These are phyloP conservation scores for Lochmaea capreae DNA, from an alignment of 2,888 invertebrate species.

Conservation along the genomic window DNA sequence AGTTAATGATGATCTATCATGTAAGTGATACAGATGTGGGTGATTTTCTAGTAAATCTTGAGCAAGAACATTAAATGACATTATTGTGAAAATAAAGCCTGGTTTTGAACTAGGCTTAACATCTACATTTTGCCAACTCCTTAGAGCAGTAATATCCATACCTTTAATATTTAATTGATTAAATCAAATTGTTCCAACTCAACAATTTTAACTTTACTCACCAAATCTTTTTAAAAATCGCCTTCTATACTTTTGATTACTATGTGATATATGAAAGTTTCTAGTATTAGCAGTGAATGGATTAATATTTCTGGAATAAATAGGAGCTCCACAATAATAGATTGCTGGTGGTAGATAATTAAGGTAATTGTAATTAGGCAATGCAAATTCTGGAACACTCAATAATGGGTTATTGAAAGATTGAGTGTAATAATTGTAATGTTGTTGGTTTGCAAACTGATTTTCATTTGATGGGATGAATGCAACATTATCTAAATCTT, in stretches of 20 bases:
- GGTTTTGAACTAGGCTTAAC: slow-evolving; percentile 41
- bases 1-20: slow-evolving; percentile 70
- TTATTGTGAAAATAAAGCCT: slow-evolving; percentile 72
- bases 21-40: slow-evolving; percentile 76
- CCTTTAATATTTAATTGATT: slow-evolving; percentile 22
- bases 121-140: slow-evolving; percentile 39
- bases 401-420: background rate
- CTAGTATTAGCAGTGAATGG: background rate
- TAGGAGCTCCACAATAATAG: slow-evolving; percentile 7
- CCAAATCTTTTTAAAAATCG: background rate
- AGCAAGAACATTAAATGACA: slow-evolving; percentile 91
- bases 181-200: background rate
- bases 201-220: background rate
- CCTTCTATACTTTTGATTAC: background rate
- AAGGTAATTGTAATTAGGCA: background rate
- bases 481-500: background rate
- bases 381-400: background rate
- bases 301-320: background rate
- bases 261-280: slow-evolving; percentile 2
- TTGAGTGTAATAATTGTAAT: background rate
- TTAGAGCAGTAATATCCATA: slow-evolving; percentile 35
- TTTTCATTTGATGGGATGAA: background rate
- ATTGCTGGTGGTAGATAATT: background rate
- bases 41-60: slow-evolving; percentile 84
- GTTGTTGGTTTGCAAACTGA: background rate